phyloP scores from a whole-genome alignment of 2,888 invertebrate genomes.

The Harpalus rufipes region DNA sequence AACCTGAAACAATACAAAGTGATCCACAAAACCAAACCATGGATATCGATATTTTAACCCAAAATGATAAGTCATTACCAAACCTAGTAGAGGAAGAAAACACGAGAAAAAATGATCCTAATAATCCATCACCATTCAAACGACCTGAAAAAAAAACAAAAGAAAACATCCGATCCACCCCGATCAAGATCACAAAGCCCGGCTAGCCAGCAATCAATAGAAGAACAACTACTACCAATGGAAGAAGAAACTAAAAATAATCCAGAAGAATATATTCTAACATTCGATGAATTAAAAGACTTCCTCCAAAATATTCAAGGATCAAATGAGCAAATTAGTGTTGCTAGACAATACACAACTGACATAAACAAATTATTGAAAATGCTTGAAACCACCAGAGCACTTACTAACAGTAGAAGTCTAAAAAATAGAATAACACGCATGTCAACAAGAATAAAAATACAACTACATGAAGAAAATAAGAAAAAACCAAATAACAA shows the following conservation, averaged over 20 bases:
- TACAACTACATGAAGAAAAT: conserved; percentile 12
- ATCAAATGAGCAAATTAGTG: conserved; percentile 22
- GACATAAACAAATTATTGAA: conserved; percentile 19
- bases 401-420: conserved; percentile 13
- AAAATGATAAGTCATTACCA: conserved; percentile 14
- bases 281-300: conserved; percentile 30
- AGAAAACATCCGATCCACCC: background rate
- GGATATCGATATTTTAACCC: background rate
- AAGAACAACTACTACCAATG: conserved; percentile 13
- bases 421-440: conserved; percentile 32
- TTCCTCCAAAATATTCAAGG: conserved; percentile 35
- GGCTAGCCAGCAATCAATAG: conserved; percentile 11
- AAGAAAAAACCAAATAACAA: conserved; percentile 13
- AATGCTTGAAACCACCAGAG: background rate
- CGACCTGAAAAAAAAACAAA: background rate
- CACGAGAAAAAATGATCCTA: background rate
- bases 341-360: conserved; percentile 44
- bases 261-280: conserved; percentile 23
- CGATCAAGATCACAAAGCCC: conserved; percentile 14
- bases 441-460: conserved; percentile 26
- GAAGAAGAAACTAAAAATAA: conserved; percentile 10
- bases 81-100: conserved; percentile 23
- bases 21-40: background rate
- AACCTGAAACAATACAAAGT: conserved; percentile 20
- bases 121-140: background rate